phyloP scores from a whole-genome alignment of 2,797 vertebrate species.

The Microhierax caerulescens region DNA sequence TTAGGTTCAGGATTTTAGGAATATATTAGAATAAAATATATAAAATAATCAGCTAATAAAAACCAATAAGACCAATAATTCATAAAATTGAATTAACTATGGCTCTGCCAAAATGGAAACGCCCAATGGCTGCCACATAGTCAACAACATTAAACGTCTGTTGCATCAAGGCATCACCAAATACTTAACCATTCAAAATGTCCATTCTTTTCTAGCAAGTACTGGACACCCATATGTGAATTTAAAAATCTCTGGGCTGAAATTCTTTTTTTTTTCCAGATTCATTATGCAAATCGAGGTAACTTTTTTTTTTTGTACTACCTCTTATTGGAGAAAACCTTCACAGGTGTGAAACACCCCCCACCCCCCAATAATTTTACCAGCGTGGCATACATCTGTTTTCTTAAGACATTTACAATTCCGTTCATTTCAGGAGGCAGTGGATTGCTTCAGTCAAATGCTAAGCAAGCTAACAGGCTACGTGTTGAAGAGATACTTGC shows the following conservation, averaged over 20 bases:
- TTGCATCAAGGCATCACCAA: too few species aligned
- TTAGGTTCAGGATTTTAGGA: neutral
- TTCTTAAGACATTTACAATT: neutral
- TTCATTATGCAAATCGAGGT: neutral
- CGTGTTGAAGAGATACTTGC: neutral
- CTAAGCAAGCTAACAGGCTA: neutral
- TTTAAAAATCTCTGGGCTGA: neutral
- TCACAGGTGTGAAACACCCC: neutral
- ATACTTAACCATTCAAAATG: neutral
- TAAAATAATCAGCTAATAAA: too few species aligned
- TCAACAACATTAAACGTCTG: too few species aligned
- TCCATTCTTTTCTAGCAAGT: neutral
- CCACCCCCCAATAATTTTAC: neutral
- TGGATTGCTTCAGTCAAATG: neutral
- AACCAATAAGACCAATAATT: too few species aligned
- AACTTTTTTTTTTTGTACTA: neutral
- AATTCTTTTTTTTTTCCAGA: neutral
- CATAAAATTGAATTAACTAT: too few species aligned
- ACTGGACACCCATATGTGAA: neutral
- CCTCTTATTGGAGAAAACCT: neutral
- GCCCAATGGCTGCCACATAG: too few species aligned
- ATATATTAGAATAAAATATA: neutral
- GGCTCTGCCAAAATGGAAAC: too few species aligned
- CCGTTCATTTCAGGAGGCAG: neutral
- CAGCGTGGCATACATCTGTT: neutral